These are phyloP conservation scores for Fistularia commersonii DNA, from an alignment of 2,797 vertebrate species.

Conservation along the genomic window DNA sequence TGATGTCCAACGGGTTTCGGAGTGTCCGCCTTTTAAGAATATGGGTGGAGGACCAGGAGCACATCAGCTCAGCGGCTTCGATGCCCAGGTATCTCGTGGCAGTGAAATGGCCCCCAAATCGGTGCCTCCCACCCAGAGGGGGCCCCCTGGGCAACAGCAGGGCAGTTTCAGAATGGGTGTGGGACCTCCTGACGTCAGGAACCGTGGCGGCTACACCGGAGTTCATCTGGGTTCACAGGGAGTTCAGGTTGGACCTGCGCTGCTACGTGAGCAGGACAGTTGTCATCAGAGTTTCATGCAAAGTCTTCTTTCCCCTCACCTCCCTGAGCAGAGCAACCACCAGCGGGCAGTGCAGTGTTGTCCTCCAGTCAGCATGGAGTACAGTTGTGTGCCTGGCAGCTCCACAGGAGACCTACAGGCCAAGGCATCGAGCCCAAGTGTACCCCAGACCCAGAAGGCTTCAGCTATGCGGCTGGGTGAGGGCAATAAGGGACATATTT, in stretches of 20 bases:
- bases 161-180: constrained; percentile 85
- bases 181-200: constrained; percentile 83
- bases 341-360: constrained; percentile 88
- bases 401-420: constrained; percentile 88
- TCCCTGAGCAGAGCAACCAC: constrained; percentile 88
- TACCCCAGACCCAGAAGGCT: constrained; percentile 85
- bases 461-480: constrained; percentile 88
- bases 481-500: constrained; percentile 87
- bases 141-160: constrained; percentile 82
- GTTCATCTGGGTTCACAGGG: constrained; percentile 84
- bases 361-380: constrained; percentile 86
- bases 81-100: constrained; percentile 87
- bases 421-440: constrained; percentile 89
- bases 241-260: constrained; percentile 76
- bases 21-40: constrained; percentile 90
- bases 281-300: constrained; percentile 98
- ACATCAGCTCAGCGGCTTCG: constrained; percentile 83
- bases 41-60: constrained; percentile 72
- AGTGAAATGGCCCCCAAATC: constrained; percentile 86
- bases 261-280: constrained; percentile 85
- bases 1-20: constrained; percentile 85
- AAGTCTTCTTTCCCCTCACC: constrained; percentile 88
- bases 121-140: constrained; percentile 80
- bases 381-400: constrained; percentile 85
- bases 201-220: constrained; percentile 82